Conservation (phyloP, 2,113 vertebrate species). For the Miniopterus natalensis region DNA sequence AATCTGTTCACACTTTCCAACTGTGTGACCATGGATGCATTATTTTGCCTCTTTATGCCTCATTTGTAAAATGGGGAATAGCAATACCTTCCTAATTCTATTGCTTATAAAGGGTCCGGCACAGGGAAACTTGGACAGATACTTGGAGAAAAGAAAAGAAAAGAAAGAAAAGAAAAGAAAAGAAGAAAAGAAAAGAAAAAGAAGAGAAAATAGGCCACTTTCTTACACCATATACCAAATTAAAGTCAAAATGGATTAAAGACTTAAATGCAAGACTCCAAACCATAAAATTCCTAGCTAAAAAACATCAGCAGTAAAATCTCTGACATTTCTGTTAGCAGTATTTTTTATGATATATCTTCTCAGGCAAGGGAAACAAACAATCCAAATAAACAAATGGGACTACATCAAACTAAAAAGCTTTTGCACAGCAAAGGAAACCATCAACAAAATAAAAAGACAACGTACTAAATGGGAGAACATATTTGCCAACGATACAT, state of each 20-base stretch:
- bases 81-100: neutral
- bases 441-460: neutral
- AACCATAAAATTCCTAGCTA: neutral
- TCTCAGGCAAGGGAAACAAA: neutral
- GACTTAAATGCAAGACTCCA: neutral
- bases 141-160: neutral
- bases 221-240: neutral
- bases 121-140: neutral
- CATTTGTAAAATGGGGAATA: neutral
- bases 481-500: neutral
- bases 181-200: no score
- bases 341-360: neutral
- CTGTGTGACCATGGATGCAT: neutral
- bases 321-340: neutral
- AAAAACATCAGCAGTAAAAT: neutral
- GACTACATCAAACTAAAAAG: neutral
- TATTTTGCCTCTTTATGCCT: neutral
- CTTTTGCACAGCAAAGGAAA: neutral
- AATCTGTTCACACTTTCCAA: neutral
- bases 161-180: no score
- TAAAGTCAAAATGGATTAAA: neutral
- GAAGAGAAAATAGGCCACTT: neutral
- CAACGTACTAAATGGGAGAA: neutral
- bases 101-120: neutral
- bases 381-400: neutral